Evolutionary conservation across 2,888 invertebrate species (phyloP).

Genomic region (Zaprionus lineosus): DNA sequence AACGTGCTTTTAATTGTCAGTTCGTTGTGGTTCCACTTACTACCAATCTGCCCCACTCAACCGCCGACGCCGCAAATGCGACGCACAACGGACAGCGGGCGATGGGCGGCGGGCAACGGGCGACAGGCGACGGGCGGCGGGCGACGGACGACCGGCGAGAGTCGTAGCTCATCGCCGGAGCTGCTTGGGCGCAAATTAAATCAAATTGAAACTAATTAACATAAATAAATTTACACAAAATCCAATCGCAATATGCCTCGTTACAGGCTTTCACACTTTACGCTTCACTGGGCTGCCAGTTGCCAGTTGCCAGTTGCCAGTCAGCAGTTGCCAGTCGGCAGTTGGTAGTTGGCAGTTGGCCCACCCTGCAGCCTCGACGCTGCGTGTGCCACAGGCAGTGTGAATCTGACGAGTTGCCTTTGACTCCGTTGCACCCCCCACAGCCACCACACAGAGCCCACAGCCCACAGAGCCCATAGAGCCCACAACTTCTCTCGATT

Average conservation of each 20-base stretch:
- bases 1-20: constrained; percentile 81
- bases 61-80: neutral
- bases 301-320: neutral
- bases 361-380: neutral
- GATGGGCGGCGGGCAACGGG: too few species aligned
- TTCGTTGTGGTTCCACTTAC: constrained; percentile 35
- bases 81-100: neutral
- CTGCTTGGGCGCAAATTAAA: constrained; percentile 64
- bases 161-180: neutral
- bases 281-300: constrained; percentile 53
- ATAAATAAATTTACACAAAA: constrained; percentile 76
- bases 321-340: too few species aligned
- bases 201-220: constrained; percentile 77
- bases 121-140: too few species aligned
- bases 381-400: neutral
- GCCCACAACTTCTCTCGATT: constrained; percentile 5
- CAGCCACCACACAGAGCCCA: too few species aligned
- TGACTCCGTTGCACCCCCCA: too few species aligned
- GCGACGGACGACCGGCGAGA: too few species aligned
- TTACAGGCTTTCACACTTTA: constrained; percentile 73
- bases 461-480: too few species aligned
- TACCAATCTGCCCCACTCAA: neutral
- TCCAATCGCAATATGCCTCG: constrained; percentile 75
- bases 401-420: too few species aligned
- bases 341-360: neutral